Evolutionary conservation across 2,888 invertebrate species (phyloP), one percentile per base, ranked within the genome.

Genomic region (Sesamia inferens): DNA sequence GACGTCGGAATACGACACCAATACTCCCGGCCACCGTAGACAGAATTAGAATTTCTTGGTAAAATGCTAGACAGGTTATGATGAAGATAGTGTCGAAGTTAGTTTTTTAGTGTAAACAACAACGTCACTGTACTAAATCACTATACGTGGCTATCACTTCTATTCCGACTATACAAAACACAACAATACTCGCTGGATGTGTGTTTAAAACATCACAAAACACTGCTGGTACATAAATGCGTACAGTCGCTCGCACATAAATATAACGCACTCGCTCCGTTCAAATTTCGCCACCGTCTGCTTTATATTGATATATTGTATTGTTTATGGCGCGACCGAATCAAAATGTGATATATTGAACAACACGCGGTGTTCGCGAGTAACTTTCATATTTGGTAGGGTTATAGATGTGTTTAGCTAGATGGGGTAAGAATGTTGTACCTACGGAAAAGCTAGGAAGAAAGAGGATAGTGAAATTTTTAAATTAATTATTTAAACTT

Each of bases 261-360:
- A 95, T 94, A 95, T 93, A 89, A 95, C 94, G 93, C 94, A 95
- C 94, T 94, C 94, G 94, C 87, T 94, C 93, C 93, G 95, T 93
- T 95, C 93, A 95, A 95, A 96, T 96, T 96, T 96, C 95, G 95
- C 96, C 95, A 95, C 96, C 96, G 96, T 96, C 94, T 95, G 95
- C 94, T 94, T 94, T 94, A 95, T 95, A 95, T 95, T 96, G 96
- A 96, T 96, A 96, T 95, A 96, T 96, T 95, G 96, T 96, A 95
- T 96, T 96, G 96, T 96, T 96, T 96, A 96, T 96, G 94, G 96
- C 93, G 93, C 95, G 94, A 94, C 95, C 95, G 94, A 96, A 96
- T 96, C 96, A 96, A 96, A 96, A 96, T 91, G 94, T 96, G 95
- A 96, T 96, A 95, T 96, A 96, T 95, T 93, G 94, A 92, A 91